These are phyloP conservation scores for Peromyscus melanophrys DNA, from an alignment of 2,797 vertebrate genomes.

Conservation along the genomic window DNA sequence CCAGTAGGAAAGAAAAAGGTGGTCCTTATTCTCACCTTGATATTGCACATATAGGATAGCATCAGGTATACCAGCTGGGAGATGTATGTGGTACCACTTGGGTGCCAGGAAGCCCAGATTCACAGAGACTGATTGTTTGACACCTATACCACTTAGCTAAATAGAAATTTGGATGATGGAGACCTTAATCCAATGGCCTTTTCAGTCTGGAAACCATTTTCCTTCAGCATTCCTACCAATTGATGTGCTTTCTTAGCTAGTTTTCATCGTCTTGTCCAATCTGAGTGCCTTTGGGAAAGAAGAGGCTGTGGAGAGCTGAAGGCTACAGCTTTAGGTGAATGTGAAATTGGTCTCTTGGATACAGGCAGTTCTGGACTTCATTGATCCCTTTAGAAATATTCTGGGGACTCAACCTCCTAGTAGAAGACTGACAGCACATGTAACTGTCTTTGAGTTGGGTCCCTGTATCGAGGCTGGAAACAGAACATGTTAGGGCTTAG, in stretches of 20 bases:
- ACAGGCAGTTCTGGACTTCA: background rate
- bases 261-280: background rate
- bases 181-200: background rate
- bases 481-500: too few relatives aligned
- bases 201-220: background rate
- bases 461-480: background rate
- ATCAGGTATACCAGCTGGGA: background rate
- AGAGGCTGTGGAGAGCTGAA: background rate
- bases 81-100: fast-evolving
- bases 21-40: fast-evolving
- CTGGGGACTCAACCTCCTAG: background rate
- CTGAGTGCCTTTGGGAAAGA: background rate
- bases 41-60: background rate
- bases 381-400: too few relatives aligned
- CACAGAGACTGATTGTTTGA: fast-evolving
- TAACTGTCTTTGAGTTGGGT: too few relatives aligned
- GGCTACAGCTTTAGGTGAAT: background rate
- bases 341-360: background rate
- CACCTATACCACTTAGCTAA: background rate
- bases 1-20: background rate
- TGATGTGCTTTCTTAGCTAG: background rate
- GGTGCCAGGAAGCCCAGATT: background rate
- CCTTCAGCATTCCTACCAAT: background rate
- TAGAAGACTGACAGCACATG: background rate
- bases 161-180: background rate